A percentile compares a stretch with the other conserved stretches of the same genome.
Evolutionary conservation across 2,113 vertebrate species (phyloP).

Genomic region (Clinocottus analis): DNA sequence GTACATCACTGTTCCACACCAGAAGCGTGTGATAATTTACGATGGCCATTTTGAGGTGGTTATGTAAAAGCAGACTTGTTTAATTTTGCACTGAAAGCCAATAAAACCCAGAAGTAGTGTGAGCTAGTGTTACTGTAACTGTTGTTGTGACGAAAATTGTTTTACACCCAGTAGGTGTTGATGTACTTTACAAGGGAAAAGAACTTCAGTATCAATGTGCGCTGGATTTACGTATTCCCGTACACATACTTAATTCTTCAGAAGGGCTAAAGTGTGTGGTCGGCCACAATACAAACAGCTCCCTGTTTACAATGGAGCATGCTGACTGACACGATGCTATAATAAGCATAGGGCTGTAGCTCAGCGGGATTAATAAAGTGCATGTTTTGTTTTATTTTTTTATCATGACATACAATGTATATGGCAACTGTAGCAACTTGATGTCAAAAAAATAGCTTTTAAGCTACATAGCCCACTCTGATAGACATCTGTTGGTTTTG

Average conservation of each 20-base stretch:
- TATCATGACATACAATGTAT: neutral
- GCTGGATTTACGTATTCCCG: conserved; percentile 27
- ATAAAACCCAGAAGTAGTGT: conserved; percentile 68
- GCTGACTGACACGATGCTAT: neutral
- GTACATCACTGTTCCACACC: conserved; percentile 52
- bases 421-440: neutral
- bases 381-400: too few species aligned
- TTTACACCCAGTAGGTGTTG: conserved; percentile 25
- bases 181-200: conserved; percentile 25
- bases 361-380: too few species aligned
- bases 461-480: neutral
- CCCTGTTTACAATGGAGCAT: conserved; percentile 11
- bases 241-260: conserved; percentile 21
- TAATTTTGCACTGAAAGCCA: conserved; percentile 74
- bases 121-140: conserved; percentile 44
- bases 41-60: conserved; percentile 70
- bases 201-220: neutral
- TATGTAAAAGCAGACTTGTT: conserved; percentile 73
- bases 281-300: conserved; percentile 10
- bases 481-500: neutral
- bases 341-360: too few species aligned
- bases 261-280: conserved; percentile 5
- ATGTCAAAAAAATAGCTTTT: neutral
- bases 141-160: conserved; percentile 32
- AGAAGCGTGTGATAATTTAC: conserved; percentile 59